Base-by-base conservation (phyloP, 1,140 invertebrate species). In the Calosoma granatense region DNA sequence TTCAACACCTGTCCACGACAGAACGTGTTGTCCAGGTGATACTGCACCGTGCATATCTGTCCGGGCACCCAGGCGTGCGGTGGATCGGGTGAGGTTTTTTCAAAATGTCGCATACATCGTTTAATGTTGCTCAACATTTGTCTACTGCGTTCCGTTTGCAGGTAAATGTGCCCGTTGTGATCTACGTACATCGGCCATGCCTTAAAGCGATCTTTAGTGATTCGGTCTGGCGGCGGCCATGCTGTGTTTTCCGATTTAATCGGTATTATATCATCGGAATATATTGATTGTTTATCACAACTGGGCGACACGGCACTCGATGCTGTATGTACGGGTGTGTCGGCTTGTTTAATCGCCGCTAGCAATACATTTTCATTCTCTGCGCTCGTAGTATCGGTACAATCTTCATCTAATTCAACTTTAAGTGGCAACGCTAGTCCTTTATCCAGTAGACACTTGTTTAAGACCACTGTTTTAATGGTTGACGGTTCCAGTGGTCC, bases 11-110 rank as follows among this genome's bases (percentile, higher is more conserved):
- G 63, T 19, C 79, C 81, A 56, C 84, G 74, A 63, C 85, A 85
- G 73, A 83, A 85, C 11, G 71, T 70, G 1, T 77, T 71, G 64
- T 88, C 80, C 2, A 74, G 14, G 61, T 78, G 76, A 67, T 77
- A 88, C 51, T 74, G 71, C 0, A 77, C 83, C 14, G 85, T 70
- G 60, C 85, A 87, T 0, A 81, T 70, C 56, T 87, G 80, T 1
- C 80, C 83, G 1, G 67, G 62, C 47, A 63, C 59, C 81, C 80
- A 82, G 56, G 68, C 60, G 60, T 76, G 73, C 55, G 70, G 67
- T 22, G 74, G 67, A 59, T 77, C 75, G 0, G 73, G 67, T 21
- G 70, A 60, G 3, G 67, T 65, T 14, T 74, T 66, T 47, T 70
- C 62, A 61, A 77, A 83, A 55, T 72, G 65, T 2, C 72, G 65